A percentile compares a stretch with the other conserved stretches of the same genome.
Evolutionary conservation across 1,140 invertebrate genomes (phyloP).

Genomic region (Grapholita molesta): DNA sequence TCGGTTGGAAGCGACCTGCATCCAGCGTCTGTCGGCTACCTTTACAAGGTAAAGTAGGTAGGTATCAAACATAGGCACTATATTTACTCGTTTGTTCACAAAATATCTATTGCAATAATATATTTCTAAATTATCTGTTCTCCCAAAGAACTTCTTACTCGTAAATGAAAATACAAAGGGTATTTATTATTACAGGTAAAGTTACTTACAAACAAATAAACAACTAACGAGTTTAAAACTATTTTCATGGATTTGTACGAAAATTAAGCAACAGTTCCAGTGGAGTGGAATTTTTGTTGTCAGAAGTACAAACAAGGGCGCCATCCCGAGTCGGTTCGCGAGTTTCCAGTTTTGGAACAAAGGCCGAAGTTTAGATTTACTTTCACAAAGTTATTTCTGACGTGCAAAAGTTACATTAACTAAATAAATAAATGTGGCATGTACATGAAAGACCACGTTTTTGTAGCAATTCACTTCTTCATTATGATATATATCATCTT

Average conservation of each 20-base stretch:
- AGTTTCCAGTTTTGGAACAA: constrained; percentile 23
- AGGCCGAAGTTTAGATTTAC: constrained; percentile 23
- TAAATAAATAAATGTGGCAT: neutral
- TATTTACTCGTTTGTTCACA: too few species aligned
- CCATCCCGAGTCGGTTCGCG: constrained; percentile 23
- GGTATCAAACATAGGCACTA: too few species aligned
- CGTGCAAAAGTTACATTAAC: neutral
- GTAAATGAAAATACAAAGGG: neutral
- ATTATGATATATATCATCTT: too few species aligned
- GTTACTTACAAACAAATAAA: neutral
- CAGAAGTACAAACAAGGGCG: constrained; percentile 28
- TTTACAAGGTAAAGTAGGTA: too few species aligned
- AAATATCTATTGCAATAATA: too few species aligned
- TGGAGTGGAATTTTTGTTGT: constrained; percentile 25
- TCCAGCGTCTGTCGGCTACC: too few species aligned
- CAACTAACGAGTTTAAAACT: constrained; percentile 29
- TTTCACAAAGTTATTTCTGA: constrained; percentile 14
- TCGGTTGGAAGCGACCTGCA: too few species aligned
- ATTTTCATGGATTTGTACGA: constrained; percentile 23
- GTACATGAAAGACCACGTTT: neutral
- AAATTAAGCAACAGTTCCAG: constrained; percentile 29
- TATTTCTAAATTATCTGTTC: too few species aligned
- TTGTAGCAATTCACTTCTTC: too few species aligned
- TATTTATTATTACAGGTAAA: neutral
- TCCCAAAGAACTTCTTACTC: too few species aligned